Evolutionary conservation across 2,113 vertebrate species (phyloP), one percentile per base, ranked within the genome.

Genomic region (Sciurus niger): DNA sequence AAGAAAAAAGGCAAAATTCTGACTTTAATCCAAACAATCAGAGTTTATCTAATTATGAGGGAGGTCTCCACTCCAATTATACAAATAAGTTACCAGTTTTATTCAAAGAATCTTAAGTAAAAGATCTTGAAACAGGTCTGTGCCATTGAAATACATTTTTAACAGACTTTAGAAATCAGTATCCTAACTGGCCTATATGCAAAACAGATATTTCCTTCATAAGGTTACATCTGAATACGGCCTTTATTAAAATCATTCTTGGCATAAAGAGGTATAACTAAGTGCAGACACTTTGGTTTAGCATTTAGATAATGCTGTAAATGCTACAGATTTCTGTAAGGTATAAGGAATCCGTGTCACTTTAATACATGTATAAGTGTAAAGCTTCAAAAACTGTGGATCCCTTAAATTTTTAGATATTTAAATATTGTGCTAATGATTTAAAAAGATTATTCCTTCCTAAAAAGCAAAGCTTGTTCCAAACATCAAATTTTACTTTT

Each of bases 341-440:
- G 97, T 40, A 94, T 58, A 97, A 96, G 20, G 84, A 96, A 86
- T 93, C 58, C 43, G 96, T 93, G 85, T 85, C 74, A 92, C 97
- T 96, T 97, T 85, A 96, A 80, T 93, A 90, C 67, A 92, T 97
- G 37, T 78, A 92, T 93, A 97, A 98, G 89, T 95, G 86, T 97
- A 98, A 98, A 97, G 95, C 96, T 98, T 95, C 96, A 98, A 96
- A 98, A 98, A 93, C 68, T 93, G 34, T 77, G 37, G 53, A 87
- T 97, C 90, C n/a, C 25, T 95, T 93, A 90, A 74, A 93, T 93
- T 96, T 93, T 94, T 78, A 77, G 67, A 48, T 58, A 95, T 92
- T 95, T 93, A 55, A 84, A 82, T 95, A 51, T 87, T 87, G 70
- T 93, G 90, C 87, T 97, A 94, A 95, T 92, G 84, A 68, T 95